Evolutionary conservation across 2,113 vertebrate genomes (phyloP).

Genomic region (Baryphthengus martii): DNA sequence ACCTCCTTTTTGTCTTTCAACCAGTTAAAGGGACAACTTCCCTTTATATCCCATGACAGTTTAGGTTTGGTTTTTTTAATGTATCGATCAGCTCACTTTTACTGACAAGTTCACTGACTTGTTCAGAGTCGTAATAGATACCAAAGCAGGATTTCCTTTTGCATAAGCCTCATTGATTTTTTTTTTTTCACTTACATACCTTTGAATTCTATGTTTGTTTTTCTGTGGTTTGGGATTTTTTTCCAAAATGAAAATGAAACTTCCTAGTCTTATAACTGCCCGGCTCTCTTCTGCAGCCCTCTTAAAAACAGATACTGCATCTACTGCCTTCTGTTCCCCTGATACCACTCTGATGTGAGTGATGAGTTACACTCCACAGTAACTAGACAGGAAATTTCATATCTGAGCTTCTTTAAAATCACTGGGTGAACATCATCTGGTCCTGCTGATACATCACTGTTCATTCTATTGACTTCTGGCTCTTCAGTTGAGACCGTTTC

Average conservation of each 20-base stretch:
- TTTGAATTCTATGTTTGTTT: not conserved
- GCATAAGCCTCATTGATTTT: not conserved
- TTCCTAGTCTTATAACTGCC: not conserved
- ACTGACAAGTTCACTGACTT: not conserved
- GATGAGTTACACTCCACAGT: not conserved
- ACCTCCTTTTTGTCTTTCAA: not conserved
- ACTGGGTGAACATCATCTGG: not conserved
- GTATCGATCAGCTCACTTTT: not conserved
- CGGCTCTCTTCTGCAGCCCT: not conserved
- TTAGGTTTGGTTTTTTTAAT: not conserved
- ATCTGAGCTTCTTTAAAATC: not conserved
- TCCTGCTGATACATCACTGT: not conserved
- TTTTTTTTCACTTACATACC: not conserved
- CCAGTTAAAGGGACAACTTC: not conserved
- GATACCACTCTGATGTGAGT: not conserved
- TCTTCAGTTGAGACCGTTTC: not conserved
- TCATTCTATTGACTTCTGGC: not conserved
- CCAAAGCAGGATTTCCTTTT: not conserved
- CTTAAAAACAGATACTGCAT: not conserved
- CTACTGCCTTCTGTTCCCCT: not conserved
- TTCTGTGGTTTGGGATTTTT: not conserved
- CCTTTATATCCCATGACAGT: not conserved
- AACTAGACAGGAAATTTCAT: not conserved
- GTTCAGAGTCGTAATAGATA: not conserved
- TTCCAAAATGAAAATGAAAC: not conserved